Conservation (phyloP, 1,140 invertebrate species). For the Macrostomum lignano region DNA sequence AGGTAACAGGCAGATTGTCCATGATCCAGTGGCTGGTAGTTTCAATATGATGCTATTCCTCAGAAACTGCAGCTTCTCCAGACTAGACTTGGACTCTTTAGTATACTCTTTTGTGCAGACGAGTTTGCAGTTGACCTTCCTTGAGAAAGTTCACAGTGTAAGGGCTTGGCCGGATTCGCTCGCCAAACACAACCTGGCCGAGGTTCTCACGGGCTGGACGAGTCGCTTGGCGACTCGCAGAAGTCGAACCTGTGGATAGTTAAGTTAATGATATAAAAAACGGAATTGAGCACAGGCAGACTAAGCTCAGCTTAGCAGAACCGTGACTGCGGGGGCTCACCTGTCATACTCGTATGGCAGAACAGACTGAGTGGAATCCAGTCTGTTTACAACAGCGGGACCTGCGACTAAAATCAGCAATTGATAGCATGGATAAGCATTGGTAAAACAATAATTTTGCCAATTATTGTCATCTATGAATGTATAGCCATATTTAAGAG, state of each 20-base stretch:
- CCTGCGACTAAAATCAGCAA: no score
- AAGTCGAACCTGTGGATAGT: no score
- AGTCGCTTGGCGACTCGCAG: no score
- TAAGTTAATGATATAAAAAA: no score
- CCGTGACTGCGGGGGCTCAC: slow-evolving; percentile 60
- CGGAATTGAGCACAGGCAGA: no score
- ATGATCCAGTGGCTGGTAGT: slow-evolving; percentile 69
- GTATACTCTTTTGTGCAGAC: slow-evolving; percentile 47
- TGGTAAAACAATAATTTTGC: no score
- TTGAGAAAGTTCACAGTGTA: slow-evolving; percentile 44
- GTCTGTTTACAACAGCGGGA: slow-evolving; percentile 66
- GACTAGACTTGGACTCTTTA: slow-evolving; percentile 34
- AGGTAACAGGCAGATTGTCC: slow-evolving; percentile 75
- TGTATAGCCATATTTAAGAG: no score
- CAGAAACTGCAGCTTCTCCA: slow-evolving; percentile 44
- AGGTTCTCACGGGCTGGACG: slow-evolving; percentile 87
- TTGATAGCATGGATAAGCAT: no score
- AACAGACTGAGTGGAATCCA: slow-evolving; percentile 77
- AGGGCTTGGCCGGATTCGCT: slow-evolving; percentile 67
- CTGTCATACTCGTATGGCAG: slow-evolving; percentile 85
- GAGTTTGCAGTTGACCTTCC: slow-evolving; percentile 37
- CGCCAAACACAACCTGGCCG: slow-evolving; percentile 90
- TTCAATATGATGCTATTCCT: slow-evolving; percentile 75
- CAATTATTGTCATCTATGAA: no score
- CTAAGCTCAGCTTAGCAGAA: slow-evolving; percentile 34